Evolutionary conservation across 2,797 vertebrate genomes (phyloP), one percentile per base, ranked within the genome.

Genomic region (Danionella dracula): DNA sequence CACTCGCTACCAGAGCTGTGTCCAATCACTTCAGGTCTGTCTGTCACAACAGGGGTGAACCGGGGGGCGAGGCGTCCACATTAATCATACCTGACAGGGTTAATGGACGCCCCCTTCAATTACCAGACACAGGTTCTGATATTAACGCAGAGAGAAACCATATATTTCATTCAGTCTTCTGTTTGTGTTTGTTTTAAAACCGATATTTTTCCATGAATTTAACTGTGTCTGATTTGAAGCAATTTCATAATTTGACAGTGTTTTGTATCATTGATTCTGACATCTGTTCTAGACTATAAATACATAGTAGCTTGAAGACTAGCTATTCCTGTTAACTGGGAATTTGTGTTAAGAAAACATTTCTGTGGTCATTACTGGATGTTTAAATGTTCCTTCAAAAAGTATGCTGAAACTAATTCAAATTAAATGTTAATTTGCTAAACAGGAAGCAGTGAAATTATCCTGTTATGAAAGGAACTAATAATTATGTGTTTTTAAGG

Each of bases 21-120:
- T 73, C 72, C 66, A 68, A 79, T 78, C 75, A 58, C 66, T 53
- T 66, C 48, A 37, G 46, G 27, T 46, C 67, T 67, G 71, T 61
- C 75, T 37, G 29, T 72, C 69, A 71, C 20, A 17, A 12, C 4
- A n/a, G 54, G 66, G 70, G 68, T 70, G 59, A 76, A 66, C 58
- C 38, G 11, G 23, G 8, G 73, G 67, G 65, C 73, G 54, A 29
- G 40, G 48, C 35, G 64, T 68, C 65, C 58, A 74, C 69, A 73
- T 76, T 78, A 76, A 83, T 83, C 74, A 78, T 32, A 27, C 37
- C 45, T 62, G 79, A 80, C 78, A 79, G 70, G 45, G 11, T 70
- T 46, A 67, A 65, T 64, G 20, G 44, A 70, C 51, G 62, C 63
- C 71, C 64, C 59, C 59, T 55, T 72, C 63, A 61, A 59, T 76